Base-by-base conservation (phyloP, 2,888 invertebrate species). In the Silvanus unidentatus region DNA sequence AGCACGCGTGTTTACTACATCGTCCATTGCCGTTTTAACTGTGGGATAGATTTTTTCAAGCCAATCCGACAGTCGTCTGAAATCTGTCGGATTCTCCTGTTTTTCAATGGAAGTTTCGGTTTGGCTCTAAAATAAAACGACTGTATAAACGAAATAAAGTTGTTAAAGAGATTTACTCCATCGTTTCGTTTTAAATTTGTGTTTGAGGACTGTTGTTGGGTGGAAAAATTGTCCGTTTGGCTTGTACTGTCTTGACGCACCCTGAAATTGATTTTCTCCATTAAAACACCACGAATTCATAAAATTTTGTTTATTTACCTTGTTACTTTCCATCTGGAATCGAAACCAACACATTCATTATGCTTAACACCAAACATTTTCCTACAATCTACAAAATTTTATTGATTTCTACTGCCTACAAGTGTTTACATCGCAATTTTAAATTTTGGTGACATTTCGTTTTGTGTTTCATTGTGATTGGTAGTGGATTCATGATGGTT, bases 331-430 rank as follows among this genome's bases (percentile, higher is more conserved):
- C 71, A 72, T 27, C 69, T 67, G 1, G 77, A 73, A 42, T 68
- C 70, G 60, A 76, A 77, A 40, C 75, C 77, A 13, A 75, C 67
- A 43, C 74, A 70, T 32, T 72, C 72, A 9, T 70, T 70, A 16
- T 70, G 70, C 55, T 69, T 72, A 43, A 72, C 68, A 30, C 66
- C 67, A 46, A 77, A 72, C 58, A 75, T 75, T 39, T 68, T 71
- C 37, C 2, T 14, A 27, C 12, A 38, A 34, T 22, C n/a, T n/a
- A n/a, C n/a, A n/a, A n/a, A n/a, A n/a, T n/a, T n/a, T n/a, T 22
- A 22, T 22, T 22, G 22, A 22, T 22, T 22, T 22, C n/a, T n/a
- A n/a, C n/a, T n/a, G n/a, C n/a, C n/a, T n/a, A n/a, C n/a, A n/a
- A n/a, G n/a, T n/a, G n/a, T n/a, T n/a, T n/a, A n/a, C n/a, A n/a